These are phyloP conservation scores for Cotesia congregata DNA, from an alignment of 2,888 invertebrate species.

Conservation along the genomic window DNA sequence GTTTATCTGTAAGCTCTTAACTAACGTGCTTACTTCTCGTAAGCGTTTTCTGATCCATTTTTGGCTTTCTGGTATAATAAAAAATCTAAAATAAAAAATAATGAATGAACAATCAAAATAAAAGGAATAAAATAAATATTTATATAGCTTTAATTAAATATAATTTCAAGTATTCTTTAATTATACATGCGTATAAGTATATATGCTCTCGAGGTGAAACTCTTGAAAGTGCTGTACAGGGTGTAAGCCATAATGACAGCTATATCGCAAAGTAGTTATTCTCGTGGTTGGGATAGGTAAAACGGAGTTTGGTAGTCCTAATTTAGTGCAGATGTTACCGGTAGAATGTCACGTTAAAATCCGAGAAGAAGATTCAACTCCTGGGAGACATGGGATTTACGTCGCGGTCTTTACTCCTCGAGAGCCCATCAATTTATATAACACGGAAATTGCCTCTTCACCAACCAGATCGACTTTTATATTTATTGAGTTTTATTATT, in stretches of 20 bases:
- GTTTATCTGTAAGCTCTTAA: slow-evolving; percentile 60
- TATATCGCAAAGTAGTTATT: slow-evolving; percentile 38
- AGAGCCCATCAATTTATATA: slow-evolving; percentile 12
- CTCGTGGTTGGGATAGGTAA: slow-evolving; percentile 47
- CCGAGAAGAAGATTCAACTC: slow-evolving; percentile 40
- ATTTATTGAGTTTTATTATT: background rate
- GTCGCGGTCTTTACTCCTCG: slow-evolving; percentile 38
- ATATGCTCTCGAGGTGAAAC: slow-evolving; percentile 51
- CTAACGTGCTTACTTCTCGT: slow-evolving; percentile 51
- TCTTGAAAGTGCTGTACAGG: slow-evolving; percentile 37
- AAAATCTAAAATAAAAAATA: slow-evolving; percentile 29
- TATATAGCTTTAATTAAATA: no score
- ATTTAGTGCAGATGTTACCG: slow-evolving; percentile 59
- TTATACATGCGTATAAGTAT: slow-evolving; percentile 2
- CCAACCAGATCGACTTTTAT: background rate
- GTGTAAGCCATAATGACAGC: slow-evolving; percentile 38
- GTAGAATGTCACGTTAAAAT: slow-evolving; percentile 47
- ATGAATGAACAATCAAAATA: background rate
- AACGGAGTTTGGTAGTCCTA: slow-evolving; percentile 56
- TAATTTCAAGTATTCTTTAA: slow-evolving; percentile 17
- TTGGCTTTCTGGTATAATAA: slow-evolving; percentile 18
- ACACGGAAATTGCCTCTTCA: slow-evolving; percentile 18
- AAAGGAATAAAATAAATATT: background rate
- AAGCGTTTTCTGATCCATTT: slow-evolving; percentile 65
- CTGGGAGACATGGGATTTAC: slow-evolving; percentile 50